Conservation (phyloP, 2,113 vertebrate genomes). For the Regulus satrapa region DNA sequence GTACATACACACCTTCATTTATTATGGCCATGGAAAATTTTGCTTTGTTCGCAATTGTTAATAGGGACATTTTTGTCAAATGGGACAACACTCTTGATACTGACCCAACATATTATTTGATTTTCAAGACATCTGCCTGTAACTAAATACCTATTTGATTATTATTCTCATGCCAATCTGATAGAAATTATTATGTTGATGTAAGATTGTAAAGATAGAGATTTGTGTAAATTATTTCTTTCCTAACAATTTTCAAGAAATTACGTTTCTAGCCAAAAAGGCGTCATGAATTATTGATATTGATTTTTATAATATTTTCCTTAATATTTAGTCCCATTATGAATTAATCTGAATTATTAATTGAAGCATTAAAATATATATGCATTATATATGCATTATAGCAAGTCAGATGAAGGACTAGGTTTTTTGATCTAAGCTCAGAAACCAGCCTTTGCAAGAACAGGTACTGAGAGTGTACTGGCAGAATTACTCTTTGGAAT, state of each 20-base stretch:
- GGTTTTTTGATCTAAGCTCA: neutral
- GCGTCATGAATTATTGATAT: slow-evolving; percentile 23
- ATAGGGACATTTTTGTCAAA: neutral
- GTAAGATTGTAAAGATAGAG: neutral
- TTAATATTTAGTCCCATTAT: slow-evolving; percentile 37
- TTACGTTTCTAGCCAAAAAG: slow-evolving; percentile 16
- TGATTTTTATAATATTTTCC: slow-evolving; percentile 23
- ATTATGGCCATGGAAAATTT: neutral
- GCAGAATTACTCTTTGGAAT: neutral
- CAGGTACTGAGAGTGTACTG: neutral
- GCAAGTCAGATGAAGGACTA: neutral
- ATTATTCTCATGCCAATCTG: neutral
- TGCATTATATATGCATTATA: neutral
- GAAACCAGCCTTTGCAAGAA: neutral
- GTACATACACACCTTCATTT: neutral
- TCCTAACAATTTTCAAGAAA: slow-evolving; percentile 14
- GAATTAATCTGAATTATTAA: slow-evolving; percentile 59
- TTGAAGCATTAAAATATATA: slow-evolving; percentile 21
- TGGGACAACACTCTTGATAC: neutral
- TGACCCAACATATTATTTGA: neutral
- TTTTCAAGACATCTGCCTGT: slow-evolving; percentile 6
- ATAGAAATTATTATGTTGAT: neutral
- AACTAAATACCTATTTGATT: slow-evolving; percentile 1
- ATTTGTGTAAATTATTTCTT: slow-evolving; percentile 36
- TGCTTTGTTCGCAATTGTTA: neutral